Evolutionary conservation across 2,888 invertebrate species (phyloP), one percentile per base, ranked within the genome.

Genomic region (Scrobipalpa costella): DNA sequence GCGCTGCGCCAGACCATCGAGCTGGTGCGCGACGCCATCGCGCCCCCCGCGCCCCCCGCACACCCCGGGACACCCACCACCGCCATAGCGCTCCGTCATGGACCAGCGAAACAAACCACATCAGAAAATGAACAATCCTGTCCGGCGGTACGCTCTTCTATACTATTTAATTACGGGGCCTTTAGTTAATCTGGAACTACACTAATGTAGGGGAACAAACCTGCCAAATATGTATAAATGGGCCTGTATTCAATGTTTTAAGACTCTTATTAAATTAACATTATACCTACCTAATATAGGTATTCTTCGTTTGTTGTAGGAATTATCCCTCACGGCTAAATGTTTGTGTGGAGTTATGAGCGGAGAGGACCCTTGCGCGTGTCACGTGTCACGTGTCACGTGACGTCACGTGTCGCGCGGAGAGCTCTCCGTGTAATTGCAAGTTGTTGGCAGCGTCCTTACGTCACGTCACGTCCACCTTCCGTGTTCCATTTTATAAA

Each of bases 1-100:
- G 96, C 96, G 36, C 90, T 96, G 68, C 95, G 95, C 74, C 95
- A 95, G 84, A 94, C 94, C 78, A 94, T 96, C 68, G 95, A 95
- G 83, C 93, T 95, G 73, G 95, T 95, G 70, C 92, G 95, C 57
- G 95, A 95, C 77, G 93, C 95, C 49, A 93, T 94, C 71, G 89
- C 74, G 3, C 72, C 92, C 27, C 58, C 61, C 50, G 38, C 60
- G 47, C 34, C 59, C 59, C 64, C 64, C 58, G 67, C 66, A n/a
- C n/a, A n/a, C 38, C 67, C 63, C 57, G 64, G 17, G n/a, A 40
- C 40, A 6, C 1, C 1, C 15, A 71, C 63, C 17, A 66, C 17
- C 0, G 17, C 7, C 47, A 17, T n/a, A n/a, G n/a, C n/a, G n/a
- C n/a, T n/a, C n/a, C n/a, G n/a, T n/a, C n/a, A n/a, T n/a, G n/a